Percentiles rank a stretch among this genome's conserved stretches.
Evolutionary conservation across 2,113 vertebrate species (phyloP).

Genomic region (Ctenomys sociabilis): DNA sequence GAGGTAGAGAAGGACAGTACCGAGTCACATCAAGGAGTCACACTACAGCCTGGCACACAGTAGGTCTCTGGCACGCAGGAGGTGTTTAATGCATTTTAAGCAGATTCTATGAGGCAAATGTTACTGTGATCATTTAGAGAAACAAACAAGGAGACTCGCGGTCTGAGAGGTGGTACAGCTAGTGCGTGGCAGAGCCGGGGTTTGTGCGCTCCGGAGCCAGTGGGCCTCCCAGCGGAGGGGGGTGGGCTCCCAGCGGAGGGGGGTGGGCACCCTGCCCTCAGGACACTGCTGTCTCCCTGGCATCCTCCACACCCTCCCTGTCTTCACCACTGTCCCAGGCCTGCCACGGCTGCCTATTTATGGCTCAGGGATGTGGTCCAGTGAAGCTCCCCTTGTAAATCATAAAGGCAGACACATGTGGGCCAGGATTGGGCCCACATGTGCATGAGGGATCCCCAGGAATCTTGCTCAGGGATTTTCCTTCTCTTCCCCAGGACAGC

Average conservation of each 20-base stretch:
- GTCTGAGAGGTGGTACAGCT: neutral
- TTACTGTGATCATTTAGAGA: neutral
- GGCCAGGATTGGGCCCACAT: constrained; percentile 78
- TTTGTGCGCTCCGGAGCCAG: neutral
- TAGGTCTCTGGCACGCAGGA: neutral
- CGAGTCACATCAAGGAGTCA: neutral
- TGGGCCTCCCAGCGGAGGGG: neutral
- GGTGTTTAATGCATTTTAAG: neutral
- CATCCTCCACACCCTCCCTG: neutral
- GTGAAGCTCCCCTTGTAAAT: constrained; percentile 79
- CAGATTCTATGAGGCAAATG: neutral
- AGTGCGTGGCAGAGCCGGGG: neutral
- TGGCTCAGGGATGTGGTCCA: constrained; percentile 60
- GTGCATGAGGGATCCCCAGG: constrained; percentile 46
- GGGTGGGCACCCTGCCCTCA: neutral
- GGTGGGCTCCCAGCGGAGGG: neutral
- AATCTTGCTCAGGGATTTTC: constrained; percentile 49
- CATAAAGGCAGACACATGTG: constrained; percentile 76
- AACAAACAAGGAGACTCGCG: neutral
- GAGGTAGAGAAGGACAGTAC: neutral
- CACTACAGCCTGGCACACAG: neutral
- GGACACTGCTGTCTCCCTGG: neutral
- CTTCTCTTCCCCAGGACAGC: neutral
- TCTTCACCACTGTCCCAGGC: neutral
- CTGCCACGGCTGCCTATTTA: constrained; percentile 77